Evolutionary conservation across 2,888 invertebrate species (phyloP).

Genomic region (Nemotelus pantherinus): DNA sequence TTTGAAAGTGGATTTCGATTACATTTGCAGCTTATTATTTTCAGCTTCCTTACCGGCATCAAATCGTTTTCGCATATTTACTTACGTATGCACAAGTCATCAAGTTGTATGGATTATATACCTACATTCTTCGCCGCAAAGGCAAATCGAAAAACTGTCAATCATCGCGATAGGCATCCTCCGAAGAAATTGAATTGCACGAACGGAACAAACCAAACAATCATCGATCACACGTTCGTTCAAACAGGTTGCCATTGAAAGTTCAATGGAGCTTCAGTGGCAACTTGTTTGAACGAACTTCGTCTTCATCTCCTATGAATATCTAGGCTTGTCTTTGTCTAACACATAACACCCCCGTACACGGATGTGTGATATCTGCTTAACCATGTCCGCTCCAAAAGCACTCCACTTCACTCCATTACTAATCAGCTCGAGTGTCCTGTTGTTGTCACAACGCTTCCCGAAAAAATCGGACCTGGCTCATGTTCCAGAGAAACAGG

Average conservation of each 20-base stretch:
- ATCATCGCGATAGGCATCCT: background rate
- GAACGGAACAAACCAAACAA: constrained; percentile 1
- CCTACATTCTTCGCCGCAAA: background rate
- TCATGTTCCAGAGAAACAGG: background rate
- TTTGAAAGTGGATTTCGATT: too few relatives aligned
- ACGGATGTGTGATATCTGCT: background rate
- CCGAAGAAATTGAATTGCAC: constrained; percentile 12
- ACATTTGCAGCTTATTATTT: too few relatives aligned
- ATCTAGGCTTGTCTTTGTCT: too few relatives aligned
- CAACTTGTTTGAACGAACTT: too few relatives aligned
- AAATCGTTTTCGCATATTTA: too few relatives aligned
- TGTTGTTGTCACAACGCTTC: background rate
- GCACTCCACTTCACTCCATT: background rate
- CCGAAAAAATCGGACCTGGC: background rate
- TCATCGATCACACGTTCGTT: constrained; percentile 21
- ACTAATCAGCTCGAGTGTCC: background rate
- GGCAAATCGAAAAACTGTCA: constrained; percentile 27
- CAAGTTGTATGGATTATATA: too few relatives aligned
- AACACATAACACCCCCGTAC: background rate
- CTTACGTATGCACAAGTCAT: too few relatives aligned
- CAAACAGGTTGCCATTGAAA: background rate
- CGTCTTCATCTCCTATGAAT: too few relatives aligned
- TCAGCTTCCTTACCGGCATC: too few relatives aligned
- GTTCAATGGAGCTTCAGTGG: too few relatives aligned
- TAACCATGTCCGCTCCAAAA: background rate